Evolutionary conservation across 2,888 invertebrate species (phyloP).

Genomic region (Augochlorella aurata): DNA sequence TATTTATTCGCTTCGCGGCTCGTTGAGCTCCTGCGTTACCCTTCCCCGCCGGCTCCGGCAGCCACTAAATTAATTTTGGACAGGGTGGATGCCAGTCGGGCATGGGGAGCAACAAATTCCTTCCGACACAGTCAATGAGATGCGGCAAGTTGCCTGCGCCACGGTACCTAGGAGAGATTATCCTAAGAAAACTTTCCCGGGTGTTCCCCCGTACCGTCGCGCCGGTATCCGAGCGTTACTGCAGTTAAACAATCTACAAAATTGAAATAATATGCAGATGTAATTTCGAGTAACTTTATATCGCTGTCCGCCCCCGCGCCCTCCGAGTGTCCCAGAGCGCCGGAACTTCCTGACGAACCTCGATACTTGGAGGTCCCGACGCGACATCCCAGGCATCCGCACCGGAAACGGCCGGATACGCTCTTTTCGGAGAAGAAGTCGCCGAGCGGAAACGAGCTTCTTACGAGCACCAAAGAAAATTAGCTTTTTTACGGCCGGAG

Average conservation of each 20-base stretch:
- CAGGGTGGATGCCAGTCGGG: slow-evolving; percentile 18
- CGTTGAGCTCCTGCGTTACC: slow-evolving; percentile 52
- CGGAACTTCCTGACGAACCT: slow-evolving; percentile 57
- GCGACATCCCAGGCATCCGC: not conserved
- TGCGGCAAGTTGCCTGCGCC: slow-evolving; percentile 51
- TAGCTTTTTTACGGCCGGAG: slow-evolving; percentile 15
- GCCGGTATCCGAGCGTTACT: slow-evolving; percentile 63
- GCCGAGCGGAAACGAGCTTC: slow-evolving; percentile 1
- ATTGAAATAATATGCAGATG: slow-evolving; percentile 78
- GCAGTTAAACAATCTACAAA: slow-evolving; percentile 76
- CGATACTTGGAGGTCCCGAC: slow-evolving; percentile 52
- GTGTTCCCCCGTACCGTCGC: slow-evolving; percentile 35
- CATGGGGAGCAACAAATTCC: slow-evolving; percentile 63
- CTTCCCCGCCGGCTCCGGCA: slow-evolving; percentile 9
- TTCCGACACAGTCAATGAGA: slow-evolving; percentile 66
- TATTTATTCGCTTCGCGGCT: slow-evolving; percentile 68
- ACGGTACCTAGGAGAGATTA: slow-evolving; percentile 68
- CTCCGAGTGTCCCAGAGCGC: slow-evolving; percentile 62
- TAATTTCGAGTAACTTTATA: slow-evolving; percentile 77
- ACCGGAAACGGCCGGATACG: slow-evolving; percentile 20
- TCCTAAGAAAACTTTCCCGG: slow-evolving; percentile 68
- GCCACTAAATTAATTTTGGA: slow-evolving; percentile 67
- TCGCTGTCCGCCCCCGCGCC: slow-evolving; percentile 47
- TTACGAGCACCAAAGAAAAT: slow-evolving; percentile 21
- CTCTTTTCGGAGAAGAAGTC: slow-evolving; percentile 8